Percentiles rank a stretch among this genome's conserved stretches.
These are phyloP conservation scores for Mizuhopecten yessoensis DNA, from an alignment of 1,140 invertebrate genomes.

Conservation along the genomic window DNA sequence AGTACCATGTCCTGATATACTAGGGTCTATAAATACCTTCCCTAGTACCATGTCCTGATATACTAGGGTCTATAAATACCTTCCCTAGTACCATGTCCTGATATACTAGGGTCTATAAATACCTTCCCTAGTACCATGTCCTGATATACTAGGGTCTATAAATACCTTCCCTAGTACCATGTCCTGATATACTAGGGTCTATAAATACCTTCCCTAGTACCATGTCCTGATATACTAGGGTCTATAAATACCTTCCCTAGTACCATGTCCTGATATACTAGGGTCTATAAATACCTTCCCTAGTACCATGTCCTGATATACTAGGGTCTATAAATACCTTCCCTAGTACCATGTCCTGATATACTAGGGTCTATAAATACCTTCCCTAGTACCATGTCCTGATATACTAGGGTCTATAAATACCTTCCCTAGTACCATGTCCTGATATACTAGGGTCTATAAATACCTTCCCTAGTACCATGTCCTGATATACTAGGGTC, in stretches of 20 bases:
- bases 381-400: conserved; percentile 68
- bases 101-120: too few species aligned
- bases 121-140: conserved; percentile 70
- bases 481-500: conserved; percentile 55
- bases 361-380: conserved; percentile 51
- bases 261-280: conserved; percentile 65
- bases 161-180: conserved; percentile 69
- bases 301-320: conserved; percentile 64
- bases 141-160: conserved; percentile 42
- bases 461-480: conserved; percentile 69
- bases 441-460: conserved; percentile 47
- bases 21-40: conserved; percentile 61
- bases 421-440: conserved; percentile 69
- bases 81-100: conserved; percentile 67
- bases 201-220: conserved; percentile 66
- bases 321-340: conserved; percentile 62
- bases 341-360: conserved; percentile 64
- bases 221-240: conserved; percentile 63
- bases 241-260: conserved; percentile 64
- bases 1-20: conserved; percentile 65
- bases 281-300: conserved; percentile 63
- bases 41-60: conserved; percentile 65
- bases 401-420: background rate
- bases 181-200: conserved; percentile 53
- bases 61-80: conserved; percentile 56